Conservation (phyloP, 2,113 vertebrate genomes). For the Cacatua alba region DNA sequence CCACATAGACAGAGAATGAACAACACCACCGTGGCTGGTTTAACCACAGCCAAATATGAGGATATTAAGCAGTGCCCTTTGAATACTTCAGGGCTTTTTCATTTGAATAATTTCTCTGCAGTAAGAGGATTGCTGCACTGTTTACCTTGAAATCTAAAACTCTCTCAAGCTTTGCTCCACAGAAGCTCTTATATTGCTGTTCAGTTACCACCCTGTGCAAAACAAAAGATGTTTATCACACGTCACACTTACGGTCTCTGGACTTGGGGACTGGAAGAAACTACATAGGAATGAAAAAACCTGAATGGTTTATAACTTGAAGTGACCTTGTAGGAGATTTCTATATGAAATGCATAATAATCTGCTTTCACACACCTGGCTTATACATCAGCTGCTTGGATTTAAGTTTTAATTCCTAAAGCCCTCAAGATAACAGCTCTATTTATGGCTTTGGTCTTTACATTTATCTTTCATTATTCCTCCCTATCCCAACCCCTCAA, state of each 20-base stretch:
- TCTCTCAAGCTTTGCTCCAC: not conserved
- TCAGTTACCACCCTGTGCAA: not conserved
- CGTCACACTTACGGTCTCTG: not conserved
- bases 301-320: not conserved
- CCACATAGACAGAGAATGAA: not conserved
- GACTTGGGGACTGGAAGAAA: not conserved
- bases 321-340: slow-evolving; percentile 45
- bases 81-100: not conserved
- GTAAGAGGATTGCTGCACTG: slow-evolving; percentile 34
- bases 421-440: not conserved
- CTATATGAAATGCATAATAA: slow-evolving; percentile 37
- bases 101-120: slow-evolving; percentile 1
- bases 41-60: not conserved
- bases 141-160: slow-evolving; percentile 21
- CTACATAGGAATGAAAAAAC: not conserved
- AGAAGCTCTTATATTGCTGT: not conserved
- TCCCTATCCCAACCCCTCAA: not conserved
- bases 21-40: not conserved
- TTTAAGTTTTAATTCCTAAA: slow-evolving; percentile 52
- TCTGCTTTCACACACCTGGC: slow-evolving; percentile 52
- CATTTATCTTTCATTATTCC: not conserved
- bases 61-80: not conserved
- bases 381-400: slow-evolving; percentile 12
- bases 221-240: not conserved
- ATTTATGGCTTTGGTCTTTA: not conserved